Conservation (phyloP, 2,797 vertebrate genomes). For the Spheniscus humboldti region DNA sequence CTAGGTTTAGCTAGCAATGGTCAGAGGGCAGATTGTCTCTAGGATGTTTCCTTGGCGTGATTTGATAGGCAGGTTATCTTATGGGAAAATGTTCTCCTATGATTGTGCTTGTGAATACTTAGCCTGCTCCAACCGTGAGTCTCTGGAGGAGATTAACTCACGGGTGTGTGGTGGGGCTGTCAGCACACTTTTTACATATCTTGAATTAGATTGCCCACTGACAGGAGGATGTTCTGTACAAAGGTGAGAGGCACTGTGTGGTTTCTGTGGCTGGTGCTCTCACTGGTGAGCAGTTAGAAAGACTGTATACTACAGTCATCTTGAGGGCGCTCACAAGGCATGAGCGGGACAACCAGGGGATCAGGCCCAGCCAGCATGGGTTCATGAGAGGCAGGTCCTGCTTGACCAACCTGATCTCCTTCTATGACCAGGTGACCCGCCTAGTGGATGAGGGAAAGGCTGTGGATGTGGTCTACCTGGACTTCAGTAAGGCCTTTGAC, state of each 20-base stretch:
- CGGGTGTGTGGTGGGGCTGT: background rate
- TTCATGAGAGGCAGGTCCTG: no score
- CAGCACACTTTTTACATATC: background rate
- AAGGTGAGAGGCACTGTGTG: background rate
- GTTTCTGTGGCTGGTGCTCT: background rate
- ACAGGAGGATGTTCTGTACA: background rate
- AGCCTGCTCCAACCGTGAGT: background rate
- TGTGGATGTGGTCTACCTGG: no score
- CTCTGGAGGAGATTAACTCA: background rate
- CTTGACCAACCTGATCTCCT: no score
- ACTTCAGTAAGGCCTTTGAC: no score
- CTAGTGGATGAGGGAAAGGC: no score
- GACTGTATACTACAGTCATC: background rate
- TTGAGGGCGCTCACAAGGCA: no score
- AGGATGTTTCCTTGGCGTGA: background rate
- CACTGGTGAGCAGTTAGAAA: background rate
- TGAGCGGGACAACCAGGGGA: no score
- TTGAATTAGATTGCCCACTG: background rate
- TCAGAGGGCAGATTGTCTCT: background rate
- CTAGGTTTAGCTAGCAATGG: background rate
- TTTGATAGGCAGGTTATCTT: background rate
- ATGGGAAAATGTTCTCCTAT: background rate
- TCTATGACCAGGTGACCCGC: no score
- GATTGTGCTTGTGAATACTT: background rate
- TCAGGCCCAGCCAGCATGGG: no score